These are phyloP conservation scores for Drosophila phalerata DNA, from an alignment of 2,888 invertebrate species.

Conservation along the genomic window DNA sequence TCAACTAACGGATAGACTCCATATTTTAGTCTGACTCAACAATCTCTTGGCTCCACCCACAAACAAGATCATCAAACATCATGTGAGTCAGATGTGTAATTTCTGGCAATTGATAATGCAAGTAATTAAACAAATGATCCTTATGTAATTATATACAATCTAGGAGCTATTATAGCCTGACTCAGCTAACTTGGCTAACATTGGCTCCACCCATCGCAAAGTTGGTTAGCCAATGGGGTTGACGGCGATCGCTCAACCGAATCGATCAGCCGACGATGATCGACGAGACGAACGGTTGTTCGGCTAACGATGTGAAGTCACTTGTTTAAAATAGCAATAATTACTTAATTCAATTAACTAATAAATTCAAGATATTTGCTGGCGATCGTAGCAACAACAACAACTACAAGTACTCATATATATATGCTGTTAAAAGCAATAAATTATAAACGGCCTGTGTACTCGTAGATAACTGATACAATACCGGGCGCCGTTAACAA, in stretches of 20 bases:
- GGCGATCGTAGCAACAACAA: conserved; percentile 29
- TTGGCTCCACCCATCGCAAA: conserved; percentile 45
- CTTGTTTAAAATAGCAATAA: conserved; percentile 69
- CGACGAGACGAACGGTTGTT: conserved; percentile 28
- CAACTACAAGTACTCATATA: conserved; percentile 4
- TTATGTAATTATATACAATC: conserved; percentile 13
- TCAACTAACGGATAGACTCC: not conserved
- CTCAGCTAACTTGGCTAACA: conserved; percentile 12
- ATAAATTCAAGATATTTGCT: conserved; percentile 65
- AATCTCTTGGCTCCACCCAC: conserved; percentile 4
- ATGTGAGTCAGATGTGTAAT: conserved; percentile 9
- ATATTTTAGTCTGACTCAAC: not conserved
- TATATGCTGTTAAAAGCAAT: conserved; percentile 40
- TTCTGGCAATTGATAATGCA: conserved; percentile 1
- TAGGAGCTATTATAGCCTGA: conserved; percentile 26
- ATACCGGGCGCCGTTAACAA: conserved; percentile 35
- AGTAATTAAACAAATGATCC: conserved; percentile 18
- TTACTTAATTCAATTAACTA: conserved; percentile 76
- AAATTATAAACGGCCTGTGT: conserved; percentile 52
- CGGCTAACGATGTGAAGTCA: conserved; percentile 64
- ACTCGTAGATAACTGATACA: conserved; percentile 32
- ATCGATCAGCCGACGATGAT: conserved; percentile 31
- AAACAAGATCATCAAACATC: conserved; percentile 3
- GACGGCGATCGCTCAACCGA: conserved; percentile 40
- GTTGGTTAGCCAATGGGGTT: conserved; percentile 40